phyloP scores from a whole-genome alignment of 1,140 invertebrate species.

The Phenacoccus solenopsis region DNA sequence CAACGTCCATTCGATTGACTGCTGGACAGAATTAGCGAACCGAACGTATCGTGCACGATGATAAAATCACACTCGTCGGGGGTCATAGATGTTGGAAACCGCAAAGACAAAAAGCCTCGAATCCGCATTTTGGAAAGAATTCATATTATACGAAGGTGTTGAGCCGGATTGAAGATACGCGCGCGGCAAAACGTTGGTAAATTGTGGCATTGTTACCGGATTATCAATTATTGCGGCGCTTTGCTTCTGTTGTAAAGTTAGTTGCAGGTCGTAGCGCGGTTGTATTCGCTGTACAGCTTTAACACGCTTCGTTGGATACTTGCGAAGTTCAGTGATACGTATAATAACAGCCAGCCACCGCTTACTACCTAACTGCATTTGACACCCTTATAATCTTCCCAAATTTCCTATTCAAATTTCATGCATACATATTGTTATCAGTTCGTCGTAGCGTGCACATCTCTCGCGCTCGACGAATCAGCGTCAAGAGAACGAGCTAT shows the following conservation, averaged over 20 bases:
- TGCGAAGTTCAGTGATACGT: conserved; percentile 1
- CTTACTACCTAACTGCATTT: not conserved
- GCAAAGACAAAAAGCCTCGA: too few species aligned
- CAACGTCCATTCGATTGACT: too few species aligned
- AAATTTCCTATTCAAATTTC: conserved; percentile 3
- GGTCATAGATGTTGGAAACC: too few species aligned
- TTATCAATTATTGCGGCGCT: conserved; percentile 1
- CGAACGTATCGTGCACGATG: too few species aligned
- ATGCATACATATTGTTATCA: conserved; percentile 3
- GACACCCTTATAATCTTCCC: not conserved
- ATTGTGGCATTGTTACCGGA: not conserved
- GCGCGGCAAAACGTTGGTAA: not conserved
- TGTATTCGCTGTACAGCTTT: not conserved
- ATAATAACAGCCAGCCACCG: conserved; percentile 1
- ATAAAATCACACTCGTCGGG: too few species aligned
- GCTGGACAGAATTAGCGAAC: too few species aligned
- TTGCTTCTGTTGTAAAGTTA: not conserved
- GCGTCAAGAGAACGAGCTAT: not conserved
- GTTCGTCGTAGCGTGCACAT: not conserved
- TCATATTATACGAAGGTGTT: not conserved
- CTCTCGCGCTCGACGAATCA: not conserved
- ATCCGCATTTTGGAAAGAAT: too few species aligned
- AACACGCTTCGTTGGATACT: not conserved
- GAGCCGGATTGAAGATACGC: not conserved
- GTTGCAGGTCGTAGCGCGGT: not conserved